Percentiles rank a stretch among this genome's conserved stretches.
These are phyloP conservation scores for Ameiurus melas DNA, from an alignment of 2,113 vertebrate species.

Conservation along the genomic window DNA sequence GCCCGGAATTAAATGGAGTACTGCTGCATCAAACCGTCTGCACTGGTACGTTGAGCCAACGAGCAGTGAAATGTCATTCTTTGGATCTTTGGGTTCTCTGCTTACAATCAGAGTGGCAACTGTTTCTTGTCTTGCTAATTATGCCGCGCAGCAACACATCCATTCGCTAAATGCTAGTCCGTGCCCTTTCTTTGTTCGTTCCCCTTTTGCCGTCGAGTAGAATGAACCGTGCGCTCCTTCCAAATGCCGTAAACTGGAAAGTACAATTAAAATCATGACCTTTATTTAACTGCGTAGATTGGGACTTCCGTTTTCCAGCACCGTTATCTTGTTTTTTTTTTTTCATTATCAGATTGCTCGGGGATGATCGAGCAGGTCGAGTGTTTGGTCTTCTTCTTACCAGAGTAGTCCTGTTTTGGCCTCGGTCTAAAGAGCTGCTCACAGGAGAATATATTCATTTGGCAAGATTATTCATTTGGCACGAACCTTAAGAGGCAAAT, in stretches of 20 bases:
- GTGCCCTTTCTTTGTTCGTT: conserved; percentile 30
- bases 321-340: background rate
- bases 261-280: conserved; percentile 41
- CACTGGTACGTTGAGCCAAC: background rate
- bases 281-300: conserved; percentile 25
- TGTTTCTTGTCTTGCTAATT: conserved; percentile 36
- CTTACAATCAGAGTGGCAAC: conserved; percentile 3
- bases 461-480: conserved; percentile 16
- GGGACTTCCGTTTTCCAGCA: background rate
- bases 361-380: background rate
- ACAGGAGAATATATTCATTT: background rate
- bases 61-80: background rate
- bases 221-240: conserved; percentile 5
- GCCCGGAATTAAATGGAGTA: background rate
- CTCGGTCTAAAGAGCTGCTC: background rate
- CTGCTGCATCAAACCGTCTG: background rate
- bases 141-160: conserved; percentile 25
- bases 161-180: conserved; percentile 11
- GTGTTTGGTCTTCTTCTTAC: background rate
- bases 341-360: background rate
- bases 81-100: conserved; percentile 2
- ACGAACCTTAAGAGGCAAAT: conserved; percentile 17
- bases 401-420: background rate
- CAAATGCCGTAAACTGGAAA: conserved; percentile 20
- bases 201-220: conserved; percentile 21